Percentiles rank a stretch among this genome's conserved stretches.
These are phyloP conservation scores for Caradrina kadenii DNA, from an alignment of 2,888 invertebrate genomes.

Conservation along the genomic window DNA sequence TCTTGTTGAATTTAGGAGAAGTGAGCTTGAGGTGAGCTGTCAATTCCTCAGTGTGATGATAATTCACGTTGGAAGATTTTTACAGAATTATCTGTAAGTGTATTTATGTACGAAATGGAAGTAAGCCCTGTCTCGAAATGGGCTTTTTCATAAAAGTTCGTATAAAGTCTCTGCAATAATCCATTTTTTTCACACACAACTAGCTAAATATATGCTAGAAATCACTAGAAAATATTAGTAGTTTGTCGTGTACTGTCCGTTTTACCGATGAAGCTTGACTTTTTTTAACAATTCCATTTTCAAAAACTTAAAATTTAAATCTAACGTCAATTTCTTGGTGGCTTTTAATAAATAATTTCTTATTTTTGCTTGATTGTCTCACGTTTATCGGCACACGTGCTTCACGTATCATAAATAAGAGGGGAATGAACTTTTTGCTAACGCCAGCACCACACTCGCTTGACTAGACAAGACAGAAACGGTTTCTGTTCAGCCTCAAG, in stretches of 20 bases:
- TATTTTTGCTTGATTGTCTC: slow-evolving; percentile 50
- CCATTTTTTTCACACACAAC: no score
- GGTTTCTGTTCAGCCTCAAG: slow-evolving; percentile 16
- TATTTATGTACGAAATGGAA: no score
- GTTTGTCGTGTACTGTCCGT: not conserved
- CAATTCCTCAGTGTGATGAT: no score
- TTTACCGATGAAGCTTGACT: not conserved
- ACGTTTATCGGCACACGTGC: slow-evolving; percentile 65
- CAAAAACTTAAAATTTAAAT: not conserved
- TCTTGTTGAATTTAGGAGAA: no score
- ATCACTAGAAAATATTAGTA: no score
- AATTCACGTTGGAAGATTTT: no score
- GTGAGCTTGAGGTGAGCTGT: no score
- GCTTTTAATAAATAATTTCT: slow-evolving; percentile 26
- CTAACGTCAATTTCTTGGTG: not conserved
- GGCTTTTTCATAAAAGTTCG: no score
- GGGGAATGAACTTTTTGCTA: slow-evolving; percentile 63
- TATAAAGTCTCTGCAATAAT: no score
- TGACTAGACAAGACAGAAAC: slow-evolving; percentile 39
- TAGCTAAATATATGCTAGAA: no score
- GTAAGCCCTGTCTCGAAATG: no score
- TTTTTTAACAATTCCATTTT: not conserved
- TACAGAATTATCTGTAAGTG: no score
- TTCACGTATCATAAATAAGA: slow-evolving; percentile 50
- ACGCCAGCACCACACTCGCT: slow-evolving; percentile 29